phyloP scores from a whole-genome alignment of 1,140 invertebrate species.

The Anoplophora glabripennis region DNA sequence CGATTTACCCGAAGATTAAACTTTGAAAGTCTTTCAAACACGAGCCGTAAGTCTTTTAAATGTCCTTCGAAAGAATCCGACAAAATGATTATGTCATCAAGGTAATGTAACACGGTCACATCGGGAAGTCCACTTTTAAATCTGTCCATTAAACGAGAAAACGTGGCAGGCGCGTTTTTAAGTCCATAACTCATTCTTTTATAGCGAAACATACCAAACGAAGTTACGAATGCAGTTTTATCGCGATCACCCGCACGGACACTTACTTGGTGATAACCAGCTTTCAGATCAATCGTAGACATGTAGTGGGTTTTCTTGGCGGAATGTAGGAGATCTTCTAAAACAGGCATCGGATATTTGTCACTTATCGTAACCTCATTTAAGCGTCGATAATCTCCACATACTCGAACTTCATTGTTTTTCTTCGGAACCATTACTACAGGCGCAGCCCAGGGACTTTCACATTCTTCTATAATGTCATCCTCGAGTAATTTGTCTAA shows the following conservation, averaged over 20 bases:
- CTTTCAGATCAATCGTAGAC: conserved; percentile 50
- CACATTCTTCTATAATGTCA: too few species aligned
- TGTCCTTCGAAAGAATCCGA: neutral
- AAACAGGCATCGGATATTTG: conserved; percentile 48
- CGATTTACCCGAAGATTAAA: neutral
- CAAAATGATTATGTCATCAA: neutral
- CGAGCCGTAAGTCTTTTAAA: neutral
- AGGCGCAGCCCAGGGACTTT: conserved; percentile 42
- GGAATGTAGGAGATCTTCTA: conserved; percentile 48
- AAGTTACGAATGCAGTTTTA: conserved; percentile 52
- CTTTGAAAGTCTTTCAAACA: neutral
- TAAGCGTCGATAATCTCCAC: conserved; percentile 43
- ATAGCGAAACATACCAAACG: conserved; percentile 42
- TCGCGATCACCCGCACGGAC: conserved; percentile 31
- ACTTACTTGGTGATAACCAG: conserved; percentile 13
- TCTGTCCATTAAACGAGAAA: conserved; percentile 47
- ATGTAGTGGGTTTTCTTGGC: too few species aligned
- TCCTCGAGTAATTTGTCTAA: too few species aligned
- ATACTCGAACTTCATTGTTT: conserved; percentile 36
- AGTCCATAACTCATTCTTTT: conserved; percentile 46
- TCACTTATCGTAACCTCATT: conserved; percentile 40
- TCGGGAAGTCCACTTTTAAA: conserved; percentile 5
- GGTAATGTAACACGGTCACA: conserved; percentile 1
- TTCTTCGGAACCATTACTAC: conserved; percentile 45
- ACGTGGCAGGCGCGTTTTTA: conserved; percentile 45